These are phyloP conservation scores for Chondrosia reniformis DNA, from an alignment of 37 sponge, comb jelly and placozoan genomes.

Conservation along the genomic window DNA sequence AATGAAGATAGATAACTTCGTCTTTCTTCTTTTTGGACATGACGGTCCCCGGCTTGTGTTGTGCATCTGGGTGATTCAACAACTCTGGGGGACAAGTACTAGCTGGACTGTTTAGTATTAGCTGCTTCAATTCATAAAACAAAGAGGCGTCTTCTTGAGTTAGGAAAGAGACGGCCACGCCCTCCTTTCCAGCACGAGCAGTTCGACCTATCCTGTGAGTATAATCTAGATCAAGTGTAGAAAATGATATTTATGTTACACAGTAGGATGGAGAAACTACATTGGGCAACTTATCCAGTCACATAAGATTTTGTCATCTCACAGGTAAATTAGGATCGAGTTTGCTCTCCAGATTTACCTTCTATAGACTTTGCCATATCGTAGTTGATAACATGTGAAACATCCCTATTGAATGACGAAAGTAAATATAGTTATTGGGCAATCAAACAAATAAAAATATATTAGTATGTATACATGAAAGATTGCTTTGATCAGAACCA, in stretches of 20 bases:
- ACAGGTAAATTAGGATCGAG: too few species aligned
- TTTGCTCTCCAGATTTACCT: conserved; percentile 4
- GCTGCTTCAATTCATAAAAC: conserved; percentile 95
- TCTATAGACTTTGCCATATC: conserved; percentile 98
- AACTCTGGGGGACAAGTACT: conserved; percentile 91
- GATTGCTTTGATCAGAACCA: too few species aligned
- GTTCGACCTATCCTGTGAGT: conserved; percentile 96
- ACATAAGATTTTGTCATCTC: too few species aligned
- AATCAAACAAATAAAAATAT: not conserved
- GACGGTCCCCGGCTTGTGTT: conserved; percentile 91
- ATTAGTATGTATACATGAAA: too few species aligned
- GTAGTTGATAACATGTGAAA: conserved; percentile 95
- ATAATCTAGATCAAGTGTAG: conserved; percentile 56
- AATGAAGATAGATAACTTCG: conserved; percentile 75
- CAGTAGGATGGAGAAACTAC: too few species aligned
- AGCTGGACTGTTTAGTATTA: conserved; percentile 70
- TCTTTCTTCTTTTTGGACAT: conserved; percentile 81
- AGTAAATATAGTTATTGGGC: not conserved
- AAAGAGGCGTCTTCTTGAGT: conserved; percentile 92
- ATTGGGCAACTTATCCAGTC: not conserved
- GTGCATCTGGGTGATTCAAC: conserved; percentile 93
- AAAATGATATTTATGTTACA: too few species aligned
- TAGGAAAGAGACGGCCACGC: conserved; percentile 90
- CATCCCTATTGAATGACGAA: conserved; percentile 61
- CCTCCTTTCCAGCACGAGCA: conserved; percentile 93